phyloP scores from a whole-genome alignment of 2,797 vertebrate genomes.

The Lutjanus campechanus region DNA sequence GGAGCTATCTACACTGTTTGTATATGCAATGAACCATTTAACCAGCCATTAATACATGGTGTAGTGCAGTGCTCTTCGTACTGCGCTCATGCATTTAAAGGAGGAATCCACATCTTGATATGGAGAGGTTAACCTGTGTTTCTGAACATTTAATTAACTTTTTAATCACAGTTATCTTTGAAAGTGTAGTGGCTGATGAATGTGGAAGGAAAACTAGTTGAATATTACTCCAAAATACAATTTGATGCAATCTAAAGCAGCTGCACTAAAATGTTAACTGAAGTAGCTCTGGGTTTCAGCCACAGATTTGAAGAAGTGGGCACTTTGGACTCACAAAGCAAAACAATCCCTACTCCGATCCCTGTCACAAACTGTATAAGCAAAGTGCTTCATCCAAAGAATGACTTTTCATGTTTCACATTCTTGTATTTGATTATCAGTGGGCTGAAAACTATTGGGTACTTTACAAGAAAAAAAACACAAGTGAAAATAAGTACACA shows the following conservation, averaged over 20 bases:
- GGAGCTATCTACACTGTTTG: conserved; percentile 26
- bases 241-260: neutral
- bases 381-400: neutral
- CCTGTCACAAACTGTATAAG: neutral
- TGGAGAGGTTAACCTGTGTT: neutral
- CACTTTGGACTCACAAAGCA: conserved; percentile 1
- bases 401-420: neutral
- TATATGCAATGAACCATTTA: conserved; percentile 35
- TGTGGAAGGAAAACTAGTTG: neutral
- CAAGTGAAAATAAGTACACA: neutral
- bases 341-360: neutral
- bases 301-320: neutral
- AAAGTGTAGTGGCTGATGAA: neutral
- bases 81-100: neutral
- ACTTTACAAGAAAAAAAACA: neutral
- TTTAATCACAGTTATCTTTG: neutral
- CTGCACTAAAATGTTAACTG: neutral
- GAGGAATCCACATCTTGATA: neutral
- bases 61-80: neutral
- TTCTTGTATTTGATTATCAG: conserved; percentile 13
- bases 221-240: neutral
- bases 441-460: neutral
- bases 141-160: neutral
- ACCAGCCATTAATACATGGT: conserved; percentile 10
- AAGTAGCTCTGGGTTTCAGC: neutral